A percentile compares a stretch with the other conserved stretches of the same genome.
Evolutionary conservation across 2,113 vertebrate genomes (phyloP).

Genomic region (Carettochelys insculpta): DNA sequence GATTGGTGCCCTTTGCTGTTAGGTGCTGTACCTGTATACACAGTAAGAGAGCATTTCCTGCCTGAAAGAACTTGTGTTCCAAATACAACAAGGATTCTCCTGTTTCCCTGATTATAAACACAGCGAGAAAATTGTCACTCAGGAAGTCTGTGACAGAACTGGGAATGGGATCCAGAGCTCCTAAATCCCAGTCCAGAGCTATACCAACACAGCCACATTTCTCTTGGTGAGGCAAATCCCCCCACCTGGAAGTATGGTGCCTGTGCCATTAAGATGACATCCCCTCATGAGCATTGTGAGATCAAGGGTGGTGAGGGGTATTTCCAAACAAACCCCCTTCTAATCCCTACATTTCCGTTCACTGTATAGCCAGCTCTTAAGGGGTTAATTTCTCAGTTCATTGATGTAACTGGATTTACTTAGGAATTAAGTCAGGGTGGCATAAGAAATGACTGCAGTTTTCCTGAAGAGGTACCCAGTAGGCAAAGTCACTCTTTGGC

Average conservation of each 20-base stretch:
- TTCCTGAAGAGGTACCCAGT: neutral
- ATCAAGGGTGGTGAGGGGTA: neutral
- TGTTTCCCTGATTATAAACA: neutral
- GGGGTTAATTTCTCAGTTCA: neutral
- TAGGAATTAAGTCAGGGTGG: neutral
- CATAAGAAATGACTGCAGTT: neutral
- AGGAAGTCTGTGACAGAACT: neutral
- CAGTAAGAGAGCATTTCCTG: neutral
- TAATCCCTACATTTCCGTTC: neutral
- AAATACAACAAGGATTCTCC: neutral
- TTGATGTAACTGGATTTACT: neutral
- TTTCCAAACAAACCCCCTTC: neutral
- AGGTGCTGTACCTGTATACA: neutral
- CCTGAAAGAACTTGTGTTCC: neutral
- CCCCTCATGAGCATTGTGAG: neutral
- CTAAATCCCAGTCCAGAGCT: neutral
- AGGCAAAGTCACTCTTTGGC: constrained; percentile 13
- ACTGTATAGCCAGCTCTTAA: neutral
- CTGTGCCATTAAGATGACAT: neutral
- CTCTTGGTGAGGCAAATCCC: fast-evolving
- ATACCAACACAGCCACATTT: fast-evolving
- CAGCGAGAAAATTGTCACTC: neutral
- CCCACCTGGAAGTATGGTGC: neutral
- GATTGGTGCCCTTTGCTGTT: neutral
- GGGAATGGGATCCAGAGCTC: neutral